Evolutionary conservation across 2,888 invertebrate genomes (phyloP).

Genomic region (Globia sparganii): DNA sequence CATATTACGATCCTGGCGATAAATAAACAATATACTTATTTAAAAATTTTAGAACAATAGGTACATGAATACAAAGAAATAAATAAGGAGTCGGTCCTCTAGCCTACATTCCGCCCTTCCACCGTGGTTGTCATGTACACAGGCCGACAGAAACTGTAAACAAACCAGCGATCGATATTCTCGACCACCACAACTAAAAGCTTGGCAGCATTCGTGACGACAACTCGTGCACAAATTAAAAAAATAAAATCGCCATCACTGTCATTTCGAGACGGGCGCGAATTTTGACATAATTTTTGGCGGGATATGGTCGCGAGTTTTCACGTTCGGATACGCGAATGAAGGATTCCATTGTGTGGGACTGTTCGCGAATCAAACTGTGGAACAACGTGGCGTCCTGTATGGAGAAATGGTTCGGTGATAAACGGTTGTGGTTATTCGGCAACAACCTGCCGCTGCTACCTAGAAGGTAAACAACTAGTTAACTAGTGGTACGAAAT

Average conservation of each 20-base stretch:
- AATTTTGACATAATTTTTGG: slow-evolving; percentile 75
- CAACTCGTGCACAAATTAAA: slow-evolving; percentile 70
- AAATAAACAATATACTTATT: not conserved
- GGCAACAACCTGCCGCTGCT: slow-evolving; percentile 96
- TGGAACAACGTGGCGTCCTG: slow-evolving; percentile 90
- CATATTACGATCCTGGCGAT: not conserved
- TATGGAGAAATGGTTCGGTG: slow-evolving; percentile 98
- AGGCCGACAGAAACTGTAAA: slow-evolving; percentile 87
- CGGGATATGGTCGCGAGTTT: slow-evolving; percentile 79
- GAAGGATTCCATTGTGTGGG: slow-evolving; percentile 76
- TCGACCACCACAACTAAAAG: slow-evolving; percentile 80
- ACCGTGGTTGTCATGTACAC: slow-evolving; percentile 89
- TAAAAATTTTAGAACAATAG: not conserved
- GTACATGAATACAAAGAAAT: slow-evolving; percentile 2
- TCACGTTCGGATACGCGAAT: slow-evolving; percentile 82
- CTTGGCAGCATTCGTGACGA: slow-evolving; percentile 77
- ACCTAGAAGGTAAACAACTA: slow-evolving; percentile 93
- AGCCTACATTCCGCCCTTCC: slow-evolving; percentile 79
- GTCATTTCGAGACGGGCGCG: slow-evolving; percentile 61
- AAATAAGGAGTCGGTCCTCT: slow-evolving; percentile 63
- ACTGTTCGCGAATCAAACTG: slow-evolving; percentile 81
- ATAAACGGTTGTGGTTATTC: slow-evolving; percentile 97
- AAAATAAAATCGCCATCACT: slow-evolving; percentile 51
- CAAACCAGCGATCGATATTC: slow-evolving; percentile 88
- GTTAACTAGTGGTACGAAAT: slow-evolving; percentile 19